Evolutionary conservation across 2,113 vertebrate genomes (phyloP), one percentile per base, ranked within the genome.

Genomic region (Coturnix japonica): DNA sequence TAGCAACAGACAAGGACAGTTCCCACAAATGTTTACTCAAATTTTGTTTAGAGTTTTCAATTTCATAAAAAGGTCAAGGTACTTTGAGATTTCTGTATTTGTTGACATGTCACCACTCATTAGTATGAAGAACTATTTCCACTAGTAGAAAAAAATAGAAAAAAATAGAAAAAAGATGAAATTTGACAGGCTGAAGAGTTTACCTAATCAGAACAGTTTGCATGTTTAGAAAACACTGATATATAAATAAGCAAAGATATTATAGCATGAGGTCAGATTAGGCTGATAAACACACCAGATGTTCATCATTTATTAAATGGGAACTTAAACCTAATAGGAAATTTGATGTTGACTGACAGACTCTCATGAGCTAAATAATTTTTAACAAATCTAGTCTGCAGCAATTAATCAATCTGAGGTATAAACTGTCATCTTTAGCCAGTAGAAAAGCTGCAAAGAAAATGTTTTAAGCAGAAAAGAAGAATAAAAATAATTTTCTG

Each of bases 31-130:
- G 6, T 88, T 91, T 80, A 90, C 66, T 89, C 84, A 92, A 77
- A 77, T 81, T 92, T 92, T 63, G 17, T 92, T 79, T 69, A 91
- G 54, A 73, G 9, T 77, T 89, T 87, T 85, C 59, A 57, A 22
- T 89, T 91, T 87, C 73, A 31, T 28, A 60, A 60, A 81, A 70
- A 91, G 70, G 53, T 91, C 69, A 87, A 78, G 12, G 33, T 87
- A 77, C 18, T 33, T 2, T 73, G 66, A 60, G 54, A 66, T 91
- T 81, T 87, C 70, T 26, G 22, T 70, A 70, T 60, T 78, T 3
- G 1, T 39, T 73, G 46, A 63, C 63, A 61, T 81, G 54, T 76
- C 28, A 54, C 41, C 7, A 3, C 37, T 25, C 28, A 31, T 44
- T 94, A 67, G 12, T 11, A 81, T 44, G 60, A 65, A 46, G 7